Base-by-base conservation (phyloP, 2,888 invertebrate species). In the Dione juno region DNA sequence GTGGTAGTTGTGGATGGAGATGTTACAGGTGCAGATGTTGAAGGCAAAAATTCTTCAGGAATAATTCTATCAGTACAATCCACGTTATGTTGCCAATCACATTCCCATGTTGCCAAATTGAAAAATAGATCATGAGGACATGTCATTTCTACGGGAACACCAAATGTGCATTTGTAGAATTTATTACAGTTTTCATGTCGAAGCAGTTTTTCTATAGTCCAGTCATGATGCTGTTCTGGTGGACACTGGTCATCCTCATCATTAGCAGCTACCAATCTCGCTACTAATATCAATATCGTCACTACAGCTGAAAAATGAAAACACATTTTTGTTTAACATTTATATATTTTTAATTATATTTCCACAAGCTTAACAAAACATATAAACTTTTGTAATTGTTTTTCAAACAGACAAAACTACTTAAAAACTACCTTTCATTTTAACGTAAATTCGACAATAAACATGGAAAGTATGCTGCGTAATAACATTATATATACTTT, bases 161-260 rank as follows among this genome's bases (percentile, higher is more conserved):
- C 96, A 74, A 94, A 94, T 84, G 95, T 95, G 80, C 96, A 96
- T 79, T 95, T 95, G 67, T 95, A 91, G 82, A 95, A 96, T 79
- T 94, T 95, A 69, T 94, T 88, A 80, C 96, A 96, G 66, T 94
- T 90, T 0, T 87, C 89, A 63, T 92, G 92, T 28, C 93, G 93
- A 0, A 95, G 89, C 69, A 95, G 94, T 81, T 94, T 92, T 73
- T 90, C 90, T 21, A 88, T 84, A 21, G 76, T 74, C 88, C 89
- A 89, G 75, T 90, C 78, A 0, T 10, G 19, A 67, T 75, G 82
- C 73, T 89, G 90, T 19, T 85, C 88, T 0, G 78, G 7, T 0
- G 92, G 92, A 67, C 92, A 92, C 66, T 81, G 66, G 0, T 81
- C 78, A 1, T 79, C 81, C 0, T 81, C 78, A 1, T 79, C 81